These are phyloP conservation scores for Trematomus bernacchii DNA, from an alignment of 2,797 vertebrate genomes.

Conservation along the genomic window DNA sequence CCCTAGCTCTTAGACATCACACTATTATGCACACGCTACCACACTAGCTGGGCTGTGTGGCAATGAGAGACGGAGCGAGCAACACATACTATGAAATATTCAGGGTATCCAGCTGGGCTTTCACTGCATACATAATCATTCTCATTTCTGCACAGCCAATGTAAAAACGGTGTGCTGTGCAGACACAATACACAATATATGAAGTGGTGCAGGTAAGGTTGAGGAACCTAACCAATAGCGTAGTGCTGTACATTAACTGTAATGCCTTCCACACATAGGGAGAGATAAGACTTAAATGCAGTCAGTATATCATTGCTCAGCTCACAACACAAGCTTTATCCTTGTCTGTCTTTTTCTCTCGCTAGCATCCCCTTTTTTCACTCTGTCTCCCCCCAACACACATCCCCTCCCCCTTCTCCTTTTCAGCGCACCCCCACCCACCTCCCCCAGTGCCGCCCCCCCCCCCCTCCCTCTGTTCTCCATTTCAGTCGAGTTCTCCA, in stretches of 20 bases:
- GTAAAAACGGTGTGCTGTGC: slow-evolving; percentile 71
- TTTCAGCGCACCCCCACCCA: slow-evolving; percentile 71
- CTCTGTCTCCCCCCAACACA: slow-evolving; percentile 75
- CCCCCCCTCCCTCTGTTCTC: slow-evolving; percentile 81
- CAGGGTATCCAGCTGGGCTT: slow-evolving; percentile 85
- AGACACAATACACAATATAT: slow-evolving; percentile 71
- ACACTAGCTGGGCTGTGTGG: slow-evolving; percentile 74
- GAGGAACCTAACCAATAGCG: slow-evolving; percentile 72
- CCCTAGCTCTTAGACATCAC: slow-evolving; percentile 65
- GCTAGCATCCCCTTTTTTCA: slow-evolving; percentile 83
- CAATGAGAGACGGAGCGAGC: slow-evolving; percentile 78
- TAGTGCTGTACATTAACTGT: slow-evolving; percentile 83
- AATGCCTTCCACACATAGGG: slow-evolving; percentile 83
- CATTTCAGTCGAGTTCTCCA: slow-evolving; percentile 90
- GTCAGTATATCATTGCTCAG: slow-evolving; percentile 85
- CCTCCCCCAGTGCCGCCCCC: slow-evolving; percentile 55
- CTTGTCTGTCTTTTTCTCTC: slow-evolving; percentile 83
- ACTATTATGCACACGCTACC: slow-evolving; percentile 75
- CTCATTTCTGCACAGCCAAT: slow-evolving; percentile 80
- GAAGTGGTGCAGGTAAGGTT: slow-evolving; percentile 74
- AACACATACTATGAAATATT: slow-evolving; percentile 87
- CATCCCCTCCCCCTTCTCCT: slow-evolving; percentile 76
- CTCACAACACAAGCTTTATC: slow-evolving; percentile 84
- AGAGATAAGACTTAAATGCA: slow-evolving; percentile 84
- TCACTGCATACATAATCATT: slow-evolving; percentile 86